These are phyloP conservation scores for Azemiops feae DNA, from an alignment of 2,113 vertebrate genomes.

Conservation along the genomic window DNA sequence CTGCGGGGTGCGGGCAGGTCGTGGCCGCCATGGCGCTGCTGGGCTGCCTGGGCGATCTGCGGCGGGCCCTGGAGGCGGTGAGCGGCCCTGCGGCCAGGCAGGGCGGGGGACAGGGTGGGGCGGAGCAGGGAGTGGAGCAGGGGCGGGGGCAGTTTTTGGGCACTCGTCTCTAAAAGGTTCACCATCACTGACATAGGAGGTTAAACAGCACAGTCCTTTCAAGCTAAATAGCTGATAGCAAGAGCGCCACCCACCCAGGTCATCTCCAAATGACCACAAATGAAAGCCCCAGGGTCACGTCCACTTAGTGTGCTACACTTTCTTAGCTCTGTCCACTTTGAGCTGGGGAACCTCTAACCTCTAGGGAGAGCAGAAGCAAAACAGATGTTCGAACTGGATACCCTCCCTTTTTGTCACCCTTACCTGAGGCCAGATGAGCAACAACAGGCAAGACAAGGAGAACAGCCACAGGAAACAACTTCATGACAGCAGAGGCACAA, in stretches of 20 bases:
- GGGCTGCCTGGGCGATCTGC: too few relatives aligned
- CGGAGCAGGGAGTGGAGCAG: too few relatives aligned
- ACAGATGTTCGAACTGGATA: background rate
- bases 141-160: too few relatives aligned
- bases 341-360: background rate
- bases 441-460: constrained; percentile 41
- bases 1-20: too few relatives aligned
- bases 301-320: background rate
- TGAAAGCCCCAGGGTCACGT: background rate
- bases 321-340: background rate
- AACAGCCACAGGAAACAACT: background rate
- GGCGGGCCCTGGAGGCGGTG: too few relatives aligned
- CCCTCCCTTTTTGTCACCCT: background rate
- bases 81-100: too few relatives aligned
- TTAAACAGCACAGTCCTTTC: background rate
- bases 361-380: background rate
- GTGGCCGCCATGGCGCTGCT: too few relatives aligned
- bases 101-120: too few relatives aligned
- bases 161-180: too few relatives aligned
- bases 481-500: constrained; percentile 49
- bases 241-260: background rate
- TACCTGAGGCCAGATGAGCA: constrained; percentile 56
- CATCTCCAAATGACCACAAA: background rate
- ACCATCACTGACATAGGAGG: constrained; percentile 14
- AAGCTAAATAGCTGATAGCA: background rate